Base-by-base conservation (phyloP, 2,888 invertebrate species). In the Caprella mutica region DNA sequence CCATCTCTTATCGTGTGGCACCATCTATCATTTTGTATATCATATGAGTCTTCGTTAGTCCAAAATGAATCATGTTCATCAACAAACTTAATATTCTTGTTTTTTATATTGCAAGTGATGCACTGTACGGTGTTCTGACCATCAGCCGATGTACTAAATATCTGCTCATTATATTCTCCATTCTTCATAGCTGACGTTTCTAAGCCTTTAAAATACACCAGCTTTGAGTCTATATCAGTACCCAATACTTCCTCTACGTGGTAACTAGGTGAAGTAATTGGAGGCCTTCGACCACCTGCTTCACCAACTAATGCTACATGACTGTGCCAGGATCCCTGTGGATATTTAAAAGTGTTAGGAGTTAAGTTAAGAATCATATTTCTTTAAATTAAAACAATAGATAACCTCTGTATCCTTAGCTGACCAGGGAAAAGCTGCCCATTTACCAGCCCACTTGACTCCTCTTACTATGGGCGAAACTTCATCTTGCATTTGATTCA, bases 351-450 rank as follows among this genome's bases (percentile, higher is more conserved):
- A n/a, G n/a, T n/a, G n/a, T n/a, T 33, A 33, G 33, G 8, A 14
- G 8, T 33, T 33, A 9, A 14, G 14, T 33, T 8, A 8, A 33
- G 14, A 14, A 33, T 9, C 33, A 8, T 14, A 33, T 14, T 14
- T 33, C 9, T 9, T 33, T 8, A 33, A 14, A 8, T 33, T 33
- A 33, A 33, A 9, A 33, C 33, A 9, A 33, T 33, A 33, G 14
- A 33, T 9, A 33, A 48, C 48, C 48, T 48, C 29, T 1, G 48
- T 30, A n/a, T 48, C 48, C 6, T 27, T 48, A 9, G 17, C 58
- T 4, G 58, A 52, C 64, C 64, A 64, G 21, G 64, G 64, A 51
- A 64, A 64, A 19, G 57, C 57, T 4, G 60, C 64, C 64, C 59
- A 60, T 21, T 38, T 27, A 12, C 53, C 64, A 12, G 59, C 57